phyloP scores from a whole-genome alignment of 2,113 vertebrate genomes.

The Ornithorhynchus anatinus region DNA sequence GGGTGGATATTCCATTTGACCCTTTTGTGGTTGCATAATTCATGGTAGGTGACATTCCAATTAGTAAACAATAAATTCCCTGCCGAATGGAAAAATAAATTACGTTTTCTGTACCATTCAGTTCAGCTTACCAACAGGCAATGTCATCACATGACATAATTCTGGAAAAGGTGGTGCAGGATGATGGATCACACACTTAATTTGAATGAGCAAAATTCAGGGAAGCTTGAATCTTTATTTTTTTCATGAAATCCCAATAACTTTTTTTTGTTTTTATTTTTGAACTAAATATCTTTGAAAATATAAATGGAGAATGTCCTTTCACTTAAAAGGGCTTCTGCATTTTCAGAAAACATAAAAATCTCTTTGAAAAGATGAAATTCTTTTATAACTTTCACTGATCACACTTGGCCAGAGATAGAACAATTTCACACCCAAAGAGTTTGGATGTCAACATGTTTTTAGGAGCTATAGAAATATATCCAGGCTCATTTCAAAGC shows the following conservation, averaged over 20 bases:
- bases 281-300: constrained; percentile 12
- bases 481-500: background rate
- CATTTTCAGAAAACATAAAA: constrained; percentile 2
- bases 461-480: background rate
- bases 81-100: constrained; percentile 39
- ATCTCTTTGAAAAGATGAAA: background rate
- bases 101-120: constrained; percentile 38
- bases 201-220: constrained; percentile 38
- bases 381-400: background rate
- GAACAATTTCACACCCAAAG: background rate
- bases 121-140: constrained; percentile 28
- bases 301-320: constrained; percentile 1
- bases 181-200: constrained; percentile 51
- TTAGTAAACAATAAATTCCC: constrained; percentile 61
- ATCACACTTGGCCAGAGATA: background rate
- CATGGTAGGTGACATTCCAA: constrained; percentile 40
- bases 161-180: constrained; percentile 26
- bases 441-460: background rate
- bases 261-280: background rate
- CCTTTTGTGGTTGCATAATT: constrained; percentile 42
- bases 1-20: constrained; percentile 3
- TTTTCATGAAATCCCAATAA: background rate
- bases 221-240: background rate
- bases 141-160: constrained; percentile 32
- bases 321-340: constrained; percentile 2